Evolutionary conservation across 2,888 invertebrate genomes (phyloP).

Genomic region (Hyles lineata): DNA sequence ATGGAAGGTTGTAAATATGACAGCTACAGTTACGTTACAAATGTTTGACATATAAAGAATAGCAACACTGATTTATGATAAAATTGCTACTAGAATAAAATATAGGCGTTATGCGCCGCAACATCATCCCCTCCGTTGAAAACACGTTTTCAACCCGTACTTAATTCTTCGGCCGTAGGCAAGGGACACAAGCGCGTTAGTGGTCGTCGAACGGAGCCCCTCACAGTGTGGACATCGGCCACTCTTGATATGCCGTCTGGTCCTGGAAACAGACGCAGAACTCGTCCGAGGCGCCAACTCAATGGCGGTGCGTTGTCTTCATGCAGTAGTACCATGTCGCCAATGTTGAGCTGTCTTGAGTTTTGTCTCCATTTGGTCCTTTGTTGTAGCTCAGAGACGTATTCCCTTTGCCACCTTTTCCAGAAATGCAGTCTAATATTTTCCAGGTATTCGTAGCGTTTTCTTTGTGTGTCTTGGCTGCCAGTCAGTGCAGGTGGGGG

Average conservation of each 20-base stretch:
- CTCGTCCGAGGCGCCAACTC: conserved; percentile 56
- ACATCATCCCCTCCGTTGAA: conserved; percentile 4
- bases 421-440: conserved; percentile 32
- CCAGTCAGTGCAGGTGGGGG: neutral
- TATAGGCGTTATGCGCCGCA: neutral
- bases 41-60: too few species aligned
- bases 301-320: conserved; percentile 51
- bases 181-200: neutral
- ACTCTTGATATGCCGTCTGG: conserved; percentile 54
- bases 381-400: conserved; percentile 32
- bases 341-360: conserved; percentile 2
- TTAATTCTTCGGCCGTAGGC: neutral
- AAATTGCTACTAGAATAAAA: too few species aligned
- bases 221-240: conserved; percentile 52
- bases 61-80: too few species aligned
- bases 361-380: conserved; percentile 27
- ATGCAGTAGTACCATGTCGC: conserved; percentile 35
- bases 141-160: neutral
- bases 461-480: neutral
- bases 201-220: neutral
- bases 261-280: conserved; percentile 55
- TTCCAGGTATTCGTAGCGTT: neutral
- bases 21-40: too few species aligned
- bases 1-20: too few species aligned
- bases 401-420: conserved; percentile 34